These are phyloP conservation scores for Pterostichus madidus DNA, from an alignment of 2,888 invertebrate genomes.

Conservation along the genomic window DNA sequence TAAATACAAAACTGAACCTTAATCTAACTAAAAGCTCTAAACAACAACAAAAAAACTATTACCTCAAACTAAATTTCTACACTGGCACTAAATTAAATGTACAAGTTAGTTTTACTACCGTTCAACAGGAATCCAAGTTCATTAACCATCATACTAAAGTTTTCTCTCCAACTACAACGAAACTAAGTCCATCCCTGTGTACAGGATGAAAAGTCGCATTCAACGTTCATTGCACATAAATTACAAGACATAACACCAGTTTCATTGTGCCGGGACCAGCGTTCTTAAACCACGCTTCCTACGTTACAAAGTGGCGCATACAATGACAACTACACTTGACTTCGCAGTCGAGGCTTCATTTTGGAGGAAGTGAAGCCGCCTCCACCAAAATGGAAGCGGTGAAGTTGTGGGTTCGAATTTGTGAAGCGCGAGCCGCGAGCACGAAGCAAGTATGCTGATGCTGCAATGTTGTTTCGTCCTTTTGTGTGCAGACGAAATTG, in stretches of 20 bases:
- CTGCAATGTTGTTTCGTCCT: too few relatives aligned
- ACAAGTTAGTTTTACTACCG: neutral
- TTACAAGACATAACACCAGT: constrained; percentile 21
- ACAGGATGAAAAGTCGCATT: constrained; percentile 13
- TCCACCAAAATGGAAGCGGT: neutral
- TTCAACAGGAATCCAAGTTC: neutral
- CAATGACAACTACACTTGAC: neutral
- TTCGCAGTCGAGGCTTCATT: neutral
- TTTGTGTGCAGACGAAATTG: too few relatives aligned
- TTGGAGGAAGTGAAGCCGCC: neutral
- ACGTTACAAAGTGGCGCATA: constrained; percentile 8
- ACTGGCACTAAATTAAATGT: neutral
- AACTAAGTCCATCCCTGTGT: constrained; percentile 16
- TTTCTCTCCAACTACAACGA: constrained; percentile 4
- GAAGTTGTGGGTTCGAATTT: neutral
- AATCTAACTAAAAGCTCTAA: too few relatives aligned
- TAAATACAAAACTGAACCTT: too few relatives aligned
- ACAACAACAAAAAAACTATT: too few relatives aligned
- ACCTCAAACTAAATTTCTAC: too few relatives aligned
- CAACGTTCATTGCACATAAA: constrained; percentile 37
- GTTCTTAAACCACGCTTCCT: neutral
- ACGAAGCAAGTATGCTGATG: too few relatives aligned
- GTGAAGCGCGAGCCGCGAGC: too few relatives aligned
- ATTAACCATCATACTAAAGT: neutral
- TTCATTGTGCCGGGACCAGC: constrained; percentile 4